Evolutionary conservation across 2,113 vertebrate species (phyloP).

Genomic region (Pungitius pungitius): DNA sequence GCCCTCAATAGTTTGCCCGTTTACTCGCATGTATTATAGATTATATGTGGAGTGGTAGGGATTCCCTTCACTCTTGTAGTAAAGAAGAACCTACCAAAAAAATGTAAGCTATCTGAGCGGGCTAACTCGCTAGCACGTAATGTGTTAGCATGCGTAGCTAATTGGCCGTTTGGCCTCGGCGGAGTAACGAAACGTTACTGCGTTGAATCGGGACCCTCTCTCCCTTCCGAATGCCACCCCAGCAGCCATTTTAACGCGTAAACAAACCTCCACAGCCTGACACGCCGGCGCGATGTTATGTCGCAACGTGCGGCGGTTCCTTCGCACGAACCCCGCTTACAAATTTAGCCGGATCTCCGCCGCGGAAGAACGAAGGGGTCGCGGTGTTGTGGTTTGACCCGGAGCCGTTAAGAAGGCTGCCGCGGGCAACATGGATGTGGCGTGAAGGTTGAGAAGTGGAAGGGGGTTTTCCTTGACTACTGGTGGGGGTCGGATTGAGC

Average conservation of each 20-base stretch:
- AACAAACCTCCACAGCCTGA: slow-evolving; percentile 62
- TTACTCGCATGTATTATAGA: slow-evolving; percentile 48
- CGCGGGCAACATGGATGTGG: slow-evolving; percentile 72
- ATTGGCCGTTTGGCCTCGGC: slow-evolving; percentile 47
- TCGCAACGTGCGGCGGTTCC: slow-evolving; percentile 7
- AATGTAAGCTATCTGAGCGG: slow-evolving; percentile 14
- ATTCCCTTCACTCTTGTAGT: slow-evolving; percentile 60
- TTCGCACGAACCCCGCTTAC: slow-evolving; percentile 15
- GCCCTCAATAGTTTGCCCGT: slow-evolving; percentile 30
- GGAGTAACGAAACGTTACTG: slow-evolving; percentile 31
- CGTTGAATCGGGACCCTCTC: slow-evolving; percentile 57
- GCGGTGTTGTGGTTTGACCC: slow-evolving; percentile 20
- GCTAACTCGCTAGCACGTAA: slow-evolving; percentile 7
- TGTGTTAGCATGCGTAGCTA: slow-evolving; percentile 46
- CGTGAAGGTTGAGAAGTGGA: slow-evolving; percentile 54
- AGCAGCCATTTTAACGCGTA: slow-evolving; percentile 84
- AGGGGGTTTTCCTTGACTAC: slow-evolving; percentile 41
- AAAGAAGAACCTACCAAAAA: slow-evolving; percentile 44
- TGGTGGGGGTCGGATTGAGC: slow-evolving; percentile 25
- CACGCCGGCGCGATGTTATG: background rate
- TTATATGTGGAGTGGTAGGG: slow-evolving; percentile 44
- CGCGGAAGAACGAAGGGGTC: slow-evolving; percentile 44
- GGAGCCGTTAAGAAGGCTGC: slow-evolving; percentile 52
- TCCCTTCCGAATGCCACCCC: slow-evolving; percentile 46
- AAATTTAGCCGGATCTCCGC: slow-evolving; percentile 2